Conservation (phyloP, 2,888 invertebrate genomes). For the Scaptomyza parva region DNA sequence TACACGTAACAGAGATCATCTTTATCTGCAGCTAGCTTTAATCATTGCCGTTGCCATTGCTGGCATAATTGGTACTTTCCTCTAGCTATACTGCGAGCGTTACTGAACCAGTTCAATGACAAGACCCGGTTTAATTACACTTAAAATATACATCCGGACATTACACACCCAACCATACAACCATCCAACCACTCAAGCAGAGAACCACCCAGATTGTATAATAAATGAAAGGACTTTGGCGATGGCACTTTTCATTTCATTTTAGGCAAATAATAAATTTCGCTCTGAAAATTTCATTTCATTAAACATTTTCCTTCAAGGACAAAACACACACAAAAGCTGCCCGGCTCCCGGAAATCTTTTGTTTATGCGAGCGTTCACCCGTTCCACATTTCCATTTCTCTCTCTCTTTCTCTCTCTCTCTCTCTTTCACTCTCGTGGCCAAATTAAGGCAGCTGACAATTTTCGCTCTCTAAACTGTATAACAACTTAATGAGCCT, state of each 20-base stretch:
- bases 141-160: conserved; percentile 62
- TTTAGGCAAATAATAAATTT: conserved; percentile 76
- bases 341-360: conserved; percentile 67
- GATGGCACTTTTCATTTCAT: conserved; percentile 74
- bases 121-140: conserved; percentile 66
- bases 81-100: background rate
- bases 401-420: conserved; percentile 28
- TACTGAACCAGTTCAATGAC: conserved; percentile 33
- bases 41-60: conserved; percentile 26
- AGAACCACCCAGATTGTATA: conserved; percentile 35
- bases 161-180: background rate
- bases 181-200: conserved; percentile 7
- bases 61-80: conserved; percentile 47
- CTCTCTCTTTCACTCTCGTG: conserved; percentile 44
- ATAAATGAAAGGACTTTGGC: conserved; percentile 48
- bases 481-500: conserved; percentile 82
- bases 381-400: background rate
- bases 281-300: conserved; percentile 76
- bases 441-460: conserved; percentile 80
- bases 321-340: conserved; percentile 43
- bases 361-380: conserved; percentile 66
- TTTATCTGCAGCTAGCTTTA: conserved; percentile 27
- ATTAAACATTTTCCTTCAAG: conserved; percentile 71
- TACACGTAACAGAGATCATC: conserved; percentile 27
- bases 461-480: conserved; percentile 81